Base-by-base conservation (phyloP, 2,888 invertebrate species). In the Erebia ligea region DNA sequence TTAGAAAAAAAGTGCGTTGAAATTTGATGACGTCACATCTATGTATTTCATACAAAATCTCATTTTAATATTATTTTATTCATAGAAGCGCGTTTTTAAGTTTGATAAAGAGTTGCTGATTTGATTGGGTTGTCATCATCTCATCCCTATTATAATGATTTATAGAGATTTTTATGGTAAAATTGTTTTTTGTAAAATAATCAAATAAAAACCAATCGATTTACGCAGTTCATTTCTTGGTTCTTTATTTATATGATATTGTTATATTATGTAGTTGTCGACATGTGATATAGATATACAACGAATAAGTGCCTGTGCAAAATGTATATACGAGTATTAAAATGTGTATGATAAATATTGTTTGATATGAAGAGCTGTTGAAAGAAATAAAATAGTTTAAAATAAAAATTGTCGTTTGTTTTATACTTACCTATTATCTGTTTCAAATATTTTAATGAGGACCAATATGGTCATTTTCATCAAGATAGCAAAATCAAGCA, bases 281-380 rank as follows among this genome's bases (percentile, higher is more conserved):
- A 86, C 86, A 86, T 92, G 92, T 92, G 92, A 92, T 92, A 92
- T 92, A 91, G 91, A 84, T 73, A 82, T 90, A 91, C 87, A 89
- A 84, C 85, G 86, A 88, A 73, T 63, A 62, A 84, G 85, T 87
- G 88, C 86, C 88, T 90, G 65, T 66, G 67, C 50, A 52, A 48
- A 45, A 57, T 67, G 66, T 71, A 63, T 86, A 83, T 91, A 89
- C 78, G 76, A 80, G 77, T 81, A 79, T 80, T 80, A 75, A 40
- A 77, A 71, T 71, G 42, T 71, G 72, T 67, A 72, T 72, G 34
- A 65, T 65, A 34, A 11, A 65, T 85, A 85, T 82, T 80, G 80
- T 84, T 78, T 81, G 83, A 81, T 79, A 83, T 76, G 78, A 78
- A 79, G 83, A 82, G 82, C 80, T 85, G 89, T 90, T 90, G 76